Conservation (phyloP, 2,113 vertebrate genomes). For the Tretioscincus oriximinensis region DNA sequence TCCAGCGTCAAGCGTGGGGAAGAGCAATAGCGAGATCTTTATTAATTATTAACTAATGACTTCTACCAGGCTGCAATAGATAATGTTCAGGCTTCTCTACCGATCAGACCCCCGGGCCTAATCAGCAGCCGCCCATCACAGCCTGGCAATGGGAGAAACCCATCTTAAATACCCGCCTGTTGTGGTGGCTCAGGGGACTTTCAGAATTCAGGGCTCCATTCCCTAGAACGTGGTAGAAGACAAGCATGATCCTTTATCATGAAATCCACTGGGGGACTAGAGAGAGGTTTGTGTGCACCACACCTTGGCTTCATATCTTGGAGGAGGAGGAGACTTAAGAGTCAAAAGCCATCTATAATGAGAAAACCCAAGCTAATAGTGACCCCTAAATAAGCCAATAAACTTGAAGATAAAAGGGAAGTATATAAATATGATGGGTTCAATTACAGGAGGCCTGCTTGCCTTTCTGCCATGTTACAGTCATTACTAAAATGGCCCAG, state of each 20-base stretch:
- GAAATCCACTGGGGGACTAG: not conserved
- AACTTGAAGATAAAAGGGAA: constrained; percentile 67
- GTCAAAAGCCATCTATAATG: constrained; percentile 58
- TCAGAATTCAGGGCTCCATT: not conserved
- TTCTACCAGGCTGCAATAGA: constrained; percentile 67
- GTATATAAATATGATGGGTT: constrained; percentile 60
- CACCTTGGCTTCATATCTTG: constrained; percentile 34
- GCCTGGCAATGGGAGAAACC: not conserved
- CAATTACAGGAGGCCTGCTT: constrained; percentile 48
- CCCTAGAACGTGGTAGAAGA: accelerated
- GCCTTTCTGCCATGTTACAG: constrained; percentile 52
- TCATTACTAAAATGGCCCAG: constrained; percentile 59
- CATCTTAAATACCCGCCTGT: constrained; percentile 6
- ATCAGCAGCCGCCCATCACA: constrained; percentile 41
- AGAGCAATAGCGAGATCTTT: constrained; percentile 72
- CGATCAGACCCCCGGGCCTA: constrained; percentile 54
- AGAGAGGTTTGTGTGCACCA: accelerated
- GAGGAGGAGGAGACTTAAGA: constrained; percentile 34
- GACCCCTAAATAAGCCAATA: constrained; percentile 67
- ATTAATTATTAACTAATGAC: constrained; percentile 85
- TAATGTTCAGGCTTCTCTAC: constrained; percentile 61
- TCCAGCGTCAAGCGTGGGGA: constrained; percentile 46
- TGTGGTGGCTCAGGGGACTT: not conserved
- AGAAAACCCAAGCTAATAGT: constrained; percentile 65
- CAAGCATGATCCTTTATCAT: not conserved